Evolutionary conservation across 2,797 vertebrate species (phyloP).

Genomic region (Micropoecilia bifurca): DNA sequence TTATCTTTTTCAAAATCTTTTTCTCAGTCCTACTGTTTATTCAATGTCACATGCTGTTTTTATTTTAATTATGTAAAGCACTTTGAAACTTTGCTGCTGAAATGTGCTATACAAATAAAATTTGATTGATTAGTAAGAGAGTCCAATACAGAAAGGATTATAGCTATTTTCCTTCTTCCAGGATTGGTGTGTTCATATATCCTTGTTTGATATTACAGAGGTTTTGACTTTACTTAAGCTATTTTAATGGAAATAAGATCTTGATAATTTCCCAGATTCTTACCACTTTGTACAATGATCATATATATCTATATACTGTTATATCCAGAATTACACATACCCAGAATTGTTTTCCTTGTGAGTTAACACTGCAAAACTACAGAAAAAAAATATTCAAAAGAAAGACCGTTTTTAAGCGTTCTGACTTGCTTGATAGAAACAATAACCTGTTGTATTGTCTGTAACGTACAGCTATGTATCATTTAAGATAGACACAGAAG

Average conservation of each 20-base stretch:
- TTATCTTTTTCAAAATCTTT: no score
- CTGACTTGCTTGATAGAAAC: not conserved
- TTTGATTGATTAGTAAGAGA: not conserved
- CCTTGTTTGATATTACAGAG: not conserved
- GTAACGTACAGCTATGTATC: not conserved
- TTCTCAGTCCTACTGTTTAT: no score
- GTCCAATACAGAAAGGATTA: not conserved
- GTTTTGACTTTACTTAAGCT: not conserved
- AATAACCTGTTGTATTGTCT: not conserved
- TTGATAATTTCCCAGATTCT: not conserved
- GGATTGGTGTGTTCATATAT: not conserved
- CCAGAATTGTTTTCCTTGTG: not conserved
- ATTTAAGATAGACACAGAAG: not conserved
- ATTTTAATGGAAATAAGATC: not conserved
- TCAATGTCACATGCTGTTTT: no score
- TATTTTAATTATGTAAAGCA: no score
- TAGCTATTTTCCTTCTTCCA: not conserved
- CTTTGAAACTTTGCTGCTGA: no score
- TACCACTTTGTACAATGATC: not conserved
- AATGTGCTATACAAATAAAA: no score
- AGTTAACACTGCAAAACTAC: not conserved
- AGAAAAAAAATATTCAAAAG: not conserved
- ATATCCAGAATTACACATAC: no score
- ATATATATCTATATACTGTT: no score
- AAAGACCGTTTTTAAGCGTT: not conserved